Conservation (phyloP, 2,888 invertebrate genomes). For the Stenchaetothrips biformis region DNA sequence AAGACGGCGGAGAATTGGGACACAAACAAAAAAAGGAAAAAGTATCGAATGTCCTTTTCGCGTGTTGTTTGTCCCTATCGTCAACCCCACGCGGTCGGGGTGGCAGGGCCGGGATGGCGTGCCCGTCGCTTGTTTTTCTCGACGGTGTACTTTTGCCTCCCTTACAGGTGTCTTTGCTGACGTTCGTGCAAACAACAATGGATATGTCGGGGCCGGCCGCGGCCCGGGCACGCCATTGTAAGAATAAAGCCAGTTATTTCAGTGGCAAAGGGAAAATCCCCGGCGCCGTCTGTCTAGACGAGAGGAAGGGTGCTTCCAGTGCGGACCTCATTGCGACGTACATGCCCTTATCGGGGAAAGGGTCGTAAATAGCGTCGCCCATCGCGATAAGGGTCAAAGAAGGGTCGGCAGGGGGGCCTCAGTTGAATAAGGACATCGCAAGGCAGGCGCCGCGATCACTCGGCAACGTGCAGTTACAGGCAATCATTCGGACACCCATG, state of each 20-base stretch:
- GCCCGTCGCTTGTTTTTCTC: too few species aligned
- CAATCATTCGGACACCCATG: neutral
- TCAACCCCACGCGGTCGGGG: too few species aligned
- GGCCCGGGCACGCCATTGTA: too few species aligned
- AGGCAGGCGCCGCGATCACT: neutral
- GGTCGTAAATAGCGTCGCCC: neutral
- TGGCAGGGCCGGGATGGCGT: too few species aligned
- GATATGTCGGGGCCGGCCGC: too few species aligned
- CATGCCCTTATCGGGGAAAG: neutral
- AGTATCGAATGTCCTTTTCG: too few species aligned
- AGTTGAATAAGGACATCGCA: too few species aligned
- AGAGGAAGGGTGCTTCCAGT: neutral
- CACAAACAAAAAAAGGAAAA: too few species aligned
- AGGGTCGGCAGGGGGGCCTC: neutral
- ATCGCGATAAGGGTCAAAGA: neutral
- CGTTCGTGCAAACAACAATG: too few species aligned
- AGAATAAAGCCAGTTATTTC: neutral
- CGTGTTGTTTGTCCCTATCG: too few species aligned
- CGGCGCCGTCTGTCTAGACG: neutral
- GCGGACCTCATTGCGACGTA: neutral
- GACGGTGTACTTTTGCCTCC: too few species aligned
- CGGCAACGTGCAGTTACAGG: conserved; percentile 4
- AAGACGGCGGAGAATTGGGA: neutral
- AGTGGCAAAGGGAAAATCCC: neutral
- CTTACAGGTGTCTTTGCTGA: too few species aligned